Percentiles rank a stretch among this genome's conserved stretches.
Conservation (phyloP, 2,797 vertebrate species). For the Onychomys leucogaster region DNA sequence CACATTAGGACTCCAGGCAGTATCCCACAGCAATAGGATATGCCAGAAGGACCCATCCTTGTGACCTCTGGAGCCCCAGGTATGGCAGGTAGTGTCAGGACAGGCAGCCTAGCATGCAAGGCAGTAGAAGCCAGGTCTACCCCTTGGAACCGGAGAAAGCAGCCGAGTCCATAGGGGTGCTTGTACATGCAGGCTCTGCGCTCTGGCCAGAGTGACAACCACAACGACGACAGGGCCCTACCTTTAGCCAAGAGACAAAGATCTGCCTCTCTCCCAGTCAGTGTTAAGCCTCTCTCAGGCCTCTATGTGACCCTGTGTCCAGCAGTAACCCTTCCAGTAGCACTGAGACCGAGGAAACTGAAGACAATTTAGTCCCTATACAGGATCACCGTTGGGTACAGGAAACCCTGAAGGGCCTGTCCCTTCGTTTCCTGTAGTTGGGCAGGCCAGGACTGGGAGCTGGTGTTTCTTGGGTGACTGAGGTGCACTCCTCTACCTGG, state of each 20-base stretch:
- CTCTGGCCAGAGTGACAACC: fast-evolving
- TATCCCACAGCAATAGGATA: fast-evolving
- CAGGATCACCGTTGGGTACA: not conserved
- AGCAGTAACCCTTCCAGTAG: fast-evolving
- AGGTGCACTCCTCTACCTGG: no score
- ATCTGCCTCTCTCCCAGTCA: fast-evolving
- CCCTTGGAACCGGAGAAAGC: not conserved
- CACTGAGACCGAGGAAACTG: not conserved
- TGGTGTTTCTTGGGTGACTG: not conserved
- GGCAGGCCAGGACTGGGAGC: not conserved
- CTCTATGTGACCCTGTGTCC: fast-evolving
- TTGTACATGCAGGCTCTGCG: not conserved
- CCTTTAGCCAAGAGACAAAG: not conserved
- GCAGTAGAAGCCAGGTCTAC: not conserved
- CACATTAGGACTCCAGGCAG: not conserved
- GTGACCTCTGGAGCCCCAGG: fast-evolving
- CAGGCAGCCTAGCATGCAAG: not conserved
- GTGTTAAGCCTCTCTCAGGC: not conserved
- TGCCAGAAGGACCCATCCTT: not conserved
- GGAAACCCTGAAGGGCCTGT: not conserved
- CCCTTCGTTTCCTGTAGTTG: not conserved
- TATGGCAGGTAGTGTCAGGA: no score
- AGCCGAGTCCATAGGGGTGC: fast-evolving
- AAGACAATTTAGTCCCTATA: fast-evolving
- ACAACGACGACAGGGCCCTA: fast-evolving